Percentiles rank a stretch among this genome's conserved stretches.
Evolutionary conservation across 2,113 vertebrate genomes (phyloP).

Genomic region (Rhizomys pruinosus): DNA sequence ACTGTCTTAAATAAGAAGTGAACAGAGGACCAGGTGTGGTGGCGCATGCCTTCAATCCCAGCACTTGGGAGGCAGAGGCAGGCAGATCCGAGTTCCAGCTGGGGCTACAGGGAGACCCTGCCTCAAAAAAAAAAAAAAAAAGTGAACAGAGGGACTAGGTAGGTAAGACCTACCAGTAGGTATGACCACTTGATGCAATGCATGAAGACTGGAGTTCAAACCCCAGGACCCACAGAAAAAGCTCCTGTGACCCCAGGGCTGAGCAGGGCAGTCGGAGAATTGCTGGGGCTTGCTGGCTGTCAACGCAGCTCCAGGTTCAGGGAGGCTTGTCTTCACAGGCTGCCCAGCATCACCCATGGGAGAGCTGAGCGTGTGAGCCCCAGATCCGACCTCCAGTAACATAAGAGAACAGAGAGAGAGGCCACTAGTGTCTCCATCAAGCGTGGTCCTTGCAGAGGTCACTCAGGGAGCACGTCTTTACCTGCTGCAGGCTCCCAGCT

Average conservation of each 20-base stretch:
- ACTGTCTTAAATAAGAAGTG: neutral
- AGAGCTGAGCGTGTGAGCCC: neutral
- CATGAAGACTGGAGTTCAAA: neutral
- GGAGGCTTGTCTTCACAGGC: neutral
- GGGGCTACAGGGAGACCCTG: too few species aligned
- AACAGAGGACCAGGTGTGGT: neutral
- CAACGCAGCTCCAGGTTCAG: neutral
- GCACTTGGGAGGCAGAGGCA: too few species aligned
- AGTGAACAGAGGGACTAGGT: neutral
- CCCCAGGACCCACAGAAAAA: too few species aligned
- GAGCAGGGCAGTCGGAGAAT: too few species aligned
- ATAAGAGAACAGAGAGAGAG: neutral
- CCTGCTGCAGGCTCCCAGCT: neutral
- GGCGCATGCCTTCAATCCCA: too few species aligned
- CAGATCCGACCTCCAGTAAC: neutral
- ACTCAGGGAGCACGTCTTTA: neutral
- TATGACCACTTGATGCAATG: neutral
- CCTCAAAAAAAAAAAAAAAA: too few species aligned
- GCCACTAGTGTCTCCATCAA: neutral
- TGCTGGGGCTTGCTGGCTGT: too few species aligned
- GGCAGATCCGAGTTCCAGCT: too few species aligned
- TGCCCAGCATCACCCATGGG: too few species aligned
- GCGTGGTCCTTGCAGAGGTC: neutral
- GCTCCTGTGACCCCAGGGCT: too few species aligned
- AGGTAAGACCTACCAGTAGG: neutral